Base-by-base conservation (phyloP, 2,113 vertebrate genomes). In the Murina feae region DNA sequence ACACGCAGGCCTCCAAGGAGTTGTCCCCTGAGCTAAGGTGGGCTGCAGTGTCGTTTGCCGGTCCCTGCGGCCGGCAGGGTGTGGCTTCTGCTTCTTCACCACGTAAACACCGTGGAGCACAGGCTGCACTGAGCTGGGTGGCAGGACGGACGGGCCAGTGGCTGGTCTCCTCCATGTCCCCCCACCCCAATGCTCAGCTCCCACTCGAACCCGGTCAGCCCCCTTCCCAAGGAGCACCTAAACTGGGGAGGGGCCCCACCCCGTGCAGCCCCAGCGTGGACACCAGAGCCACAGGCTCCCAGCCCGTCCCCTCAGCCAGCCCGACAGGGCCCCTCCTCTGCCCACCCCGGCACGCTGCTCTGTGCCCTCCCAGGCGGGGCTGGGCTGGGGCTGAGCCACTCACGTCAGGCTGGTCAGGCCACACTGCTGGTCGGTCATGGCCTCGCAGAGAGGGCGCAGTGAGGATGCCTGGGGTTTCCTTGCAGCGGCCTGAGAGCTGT, bases 381-480 rank as follows among this genome's bases (percentile, higher is more conserved):
- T 30, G 32, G 11, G 11, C 23, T 30, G 42, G 20, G 75, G 8
- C 4, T 0, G 3, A 35, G 37, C 14, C 72, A 97, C 96, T 96
- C 69, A 96, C 95, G 32, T 96, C 47, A 96, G 90, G 79, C 74
- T 93, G 25, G 25, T 74, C 42, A 97, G 92, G 6, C 44, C 44
- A 6, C 94, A 97, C 2, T 53, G 60, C 0, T 0, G 42, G 84
- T 95, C 49, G 0, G 7, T 66, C 93, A 97, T 91, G 60, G 96
- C 96, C 17, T 97, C 85, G 1, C 74, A 97, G 72, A 97, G 94
- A 0, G 96, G 91, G 5, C 17, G 63, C 20, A 97, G 42, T 0
- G 84, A 44, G 30, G 97, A 97, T 39, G 23, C n/a, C 13, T 5
- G 18, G 8, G 47, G n/a, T 20, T 94, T 85, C 37, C 60, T 93